Evolutionary conservation across 2,113 vertebrate species (phyloP), one percentile per base, ranked within the genome.

Genomic region (Calidris pygmaea): DNA sequence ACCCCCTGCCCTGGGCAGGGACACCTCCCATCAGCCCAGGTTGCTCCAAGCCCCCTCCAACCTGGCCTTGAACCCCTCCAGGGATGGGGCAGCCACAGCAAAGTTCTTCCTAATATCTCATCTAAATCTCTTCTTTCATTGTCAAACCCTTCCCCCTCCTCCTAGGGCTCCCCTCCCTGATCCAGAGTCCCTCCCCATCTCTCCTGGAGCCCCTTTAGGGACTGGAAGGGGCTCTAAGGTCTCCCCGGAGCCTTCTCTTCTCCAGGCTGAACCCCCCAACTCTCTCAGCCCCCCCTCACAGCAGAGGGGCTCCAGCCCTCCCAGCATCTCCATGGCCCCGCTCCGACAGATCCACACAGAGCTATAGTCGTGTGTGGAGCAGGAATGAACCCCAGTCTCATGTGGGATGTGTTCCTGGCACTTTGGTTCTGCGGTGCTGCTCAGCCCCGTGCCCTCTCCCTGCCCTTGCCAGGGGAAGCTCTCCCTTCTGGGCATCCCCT

Each of bases 351-450:
- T 62, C 60, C 34, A 59, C 26, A 11, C 12, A 6, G 37, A 48
- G 63, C n/a, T 0, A 0, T 23, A 8, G n/a, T 6, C 41, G 73
- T 2, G 5, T 18, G 2, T 9, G 41, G 81, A 45, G 30, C 32
- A 37, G 52, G 75, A 81, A 14, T 14, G 73, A 74, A 14, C 30
- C 34, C 14, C 32, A 1, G 7, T 32, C 70, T 53, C 35, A 22
- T 1, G 4, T 24, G 47, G 55, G 35, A 19, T 71, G 21, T 37
- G 50, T 41, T 68, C 19, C 22, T 1, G 6, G 20, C 18, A 8
- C 21, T 23, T 8, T 0, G 6, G 55, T 14, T 10, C 80, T 52
- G 27, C 16, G 6, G 37, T 19, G 9, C 32, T 60, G n/a, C 67
- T 39, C 55, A 15, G 34, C 56, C 59, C 48, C 0, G 0, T 53